These are phyloP conservation scores for Vannuccia rotundouncinata DNA, from an alignment of 2,888 invertebrate genomes.

Conservation along the genomic window DNA sequence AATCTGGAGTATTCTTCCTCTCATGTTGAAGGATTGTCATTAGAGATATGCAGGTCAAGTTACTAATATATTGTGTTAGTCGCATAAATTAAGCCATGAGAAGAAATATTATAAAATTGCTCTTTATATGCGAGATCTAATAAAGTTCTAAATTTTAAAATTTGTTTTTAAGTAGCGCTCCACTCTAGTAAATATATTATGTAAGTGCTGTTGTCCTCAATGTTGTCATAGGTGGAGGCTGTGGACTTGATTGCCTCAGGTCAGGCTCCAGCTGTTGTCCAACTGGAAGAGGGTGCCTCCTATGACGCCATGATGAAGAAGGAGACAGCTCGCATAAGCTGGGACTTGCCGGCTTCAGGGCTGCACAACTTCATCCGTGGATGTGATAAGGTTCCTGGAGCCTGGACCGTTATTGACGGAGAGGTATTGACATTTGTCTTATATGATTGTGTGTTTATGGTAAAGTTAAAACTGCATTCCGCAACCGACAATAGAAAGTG, in stretches of 20 bases:
- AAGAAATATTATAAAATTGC: too few relatives aligned
- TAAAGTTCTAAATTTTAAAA: too few relatives aligned
- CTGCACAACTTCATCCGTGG: slow-evolving; percentile 88
- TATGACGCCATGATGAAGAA: slow-evolving; percentile 86
- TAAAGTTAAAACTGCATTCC: not conserved
- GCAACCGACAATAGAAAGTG: not conserved
- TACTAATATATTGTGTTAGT: too few relatives aligned
- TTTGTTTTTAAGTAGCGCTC: too few relatives aligned
- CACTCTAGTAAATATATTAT: too few relatives aligned
- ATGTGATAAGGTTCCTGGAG: slow-evolving; percentile 87
- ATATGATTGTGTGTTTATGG: not conserved
- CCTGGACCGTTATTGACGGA: slow-evolving; percentile 64
- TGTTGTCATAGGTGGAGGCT: slow-evolving; percentile 65
- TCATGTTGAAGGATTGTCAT: too few relatives aligned
- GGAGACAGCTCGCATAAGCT: slow-evolving; percentile 67
- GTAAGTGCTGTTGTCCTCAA: too few relatives aligned
- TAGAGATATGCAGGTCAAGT: too few relatives aligned
- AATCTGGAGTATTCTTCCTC: too few relatives aligned
- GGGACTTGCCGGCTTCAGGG: slow-evolving; percentile 58
- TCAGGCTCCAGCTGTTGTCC: slow-evolving; percentile 70
- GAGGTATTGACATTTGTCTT: slow-evolving; percentile 51
- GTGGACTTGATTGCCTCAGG: slow-evolving; percentile 78
- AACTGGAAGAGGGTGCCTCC: slow-evolving; percentile 77
- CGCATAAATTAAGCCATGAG: too few relatives aligned
- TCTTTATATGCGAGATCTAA: too few relatives aligned